A percentile compares a stretch with the other conserved stretches of the same genome.
phyloP scores from a whole-genome alignment of 2,888 invertebrate genomes.

The Drosophila parthenogenetica region DNA sequence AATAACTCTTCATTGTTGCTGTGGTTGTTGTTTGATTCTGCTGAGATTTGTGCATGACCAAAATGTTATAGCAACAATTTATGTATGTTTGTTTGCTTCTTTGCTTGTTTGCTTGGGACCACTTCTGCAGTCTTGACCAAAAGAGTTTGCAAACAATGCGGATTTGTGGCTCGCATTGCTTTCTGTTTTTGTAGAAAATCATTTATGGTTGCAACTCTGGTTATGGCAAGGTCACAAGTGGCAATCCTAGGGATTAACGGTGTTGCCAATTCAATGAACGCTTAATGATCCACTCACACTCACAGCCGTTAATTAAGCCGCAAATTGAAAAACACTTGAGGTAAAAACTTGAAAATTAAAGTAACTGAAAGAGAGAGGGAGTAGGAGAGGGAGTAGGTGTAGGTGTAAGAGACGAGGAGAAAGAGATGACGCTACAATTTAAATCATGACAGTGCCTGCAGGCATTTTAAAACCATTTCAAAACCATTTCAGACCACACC shows the following conservation, averaged over 20 bases:
- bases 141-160: slow-evolving; percentile 37
- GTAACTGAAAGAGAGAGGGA: not conserved
- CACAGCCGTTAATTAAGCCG: slow-evolving; percentile 48
- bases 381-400: not conserved
- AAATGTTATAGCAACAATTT: slow-evolving; percentile 36
- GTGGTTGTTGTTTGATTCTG: slow-evolving; percentile 46
- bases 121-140: slow-evolving; percentile 24
- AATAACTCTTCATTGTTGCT: slow-evolving; percentile 48
- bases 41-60: slow-evolving; percentile 73
- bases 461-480: slow-evolving; percentile 42
- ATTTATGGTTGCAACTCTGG: not conserved
- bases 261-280: slow-evolving; percentile 23
- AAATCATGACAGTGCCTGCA: slow-evolving; percentile 30
- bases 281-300: slow-evolving; percentile 32
- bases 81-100: slow-evolving; percentile 1
- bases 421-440: slow-evolving; percentile 49
- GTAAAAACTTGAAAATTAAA: slow-evolving; percentile 6
- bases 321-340: slow-evolving; percentile 35
- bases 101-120: not conserved
- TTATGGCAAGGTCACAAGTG: slow-evolving; percentile 59
- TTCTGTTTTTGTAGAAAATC: slow-evolving; percentile 24
- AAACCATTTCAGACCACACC: no score
- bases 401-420: not conserved
- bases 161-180: slow-evolving; percentile 23
- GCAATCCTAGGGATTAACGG: slow-evolving; percentile 48